Evolutionary conservation across 2,888 invertebrate genomes (phyloP).

Genomic region (Nemapogon koenigi): DNA sequence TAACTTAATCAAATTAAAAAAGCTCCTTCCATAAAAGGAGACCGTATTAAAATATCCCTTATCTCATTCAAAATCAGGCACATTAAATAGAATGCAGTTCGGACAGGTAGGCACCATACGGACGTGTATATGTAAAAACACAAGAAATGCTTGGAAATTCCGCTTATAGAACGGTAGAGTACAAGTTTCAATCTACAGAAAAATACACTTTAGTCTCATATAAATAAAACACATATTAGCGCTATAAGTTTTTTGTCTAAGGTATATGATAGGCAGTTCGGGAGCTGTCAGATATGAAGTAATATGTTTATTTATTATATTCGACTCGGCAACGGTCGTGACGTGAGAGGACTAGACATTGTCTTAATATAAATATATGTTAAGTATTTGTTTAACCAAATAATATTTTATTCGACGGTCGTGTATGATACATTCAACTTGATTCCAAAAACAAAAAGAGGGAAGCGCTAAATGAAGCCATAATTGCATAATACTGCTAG

Average conservation of each 20-base stretch:
- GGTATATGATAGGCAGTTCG: constrained; percentile 43
- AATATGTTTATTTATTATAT: constrained; percentile 50
- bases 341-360: constrained; percentile 31
- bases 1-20: too few species aligned
- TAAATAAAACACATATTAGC: too few species aligned
- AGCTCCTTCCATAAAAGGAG: constrained; percentile 2
- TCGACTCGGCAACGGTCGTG: constrained; percentile 27
- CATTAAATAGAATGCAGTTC: constrained; percentile 33
- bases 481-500: too few species aligned
- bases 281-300: constrained; percentile 49
- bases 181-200: too few species aligned
- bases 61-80: constrained; percentile 36
- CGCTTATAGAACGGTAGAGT: too few species aligned
- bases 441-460: too few species aligned
- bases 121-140: constrained; percentile 20
- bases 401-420: too few species aligned
- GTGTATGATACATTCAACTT: too few species aligned
- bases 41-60: constrained; percentile 15
- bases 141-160: too few species aligned
- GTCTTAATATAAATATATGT: constrained; percentile 2
- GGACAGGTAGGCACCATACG: constrained; percentile 38
- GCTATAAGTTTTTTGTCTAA: constrained; percentile 16
- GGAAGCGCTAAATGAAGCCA: too few species aligned
- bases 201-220: too few species aligned
- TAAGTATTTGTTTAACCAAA: too few species aligned